Evolutionary conservation across 2,797 vertebrate genomes (phyloP).

Genomic region (Pachyuromys duprasi): DNA sequence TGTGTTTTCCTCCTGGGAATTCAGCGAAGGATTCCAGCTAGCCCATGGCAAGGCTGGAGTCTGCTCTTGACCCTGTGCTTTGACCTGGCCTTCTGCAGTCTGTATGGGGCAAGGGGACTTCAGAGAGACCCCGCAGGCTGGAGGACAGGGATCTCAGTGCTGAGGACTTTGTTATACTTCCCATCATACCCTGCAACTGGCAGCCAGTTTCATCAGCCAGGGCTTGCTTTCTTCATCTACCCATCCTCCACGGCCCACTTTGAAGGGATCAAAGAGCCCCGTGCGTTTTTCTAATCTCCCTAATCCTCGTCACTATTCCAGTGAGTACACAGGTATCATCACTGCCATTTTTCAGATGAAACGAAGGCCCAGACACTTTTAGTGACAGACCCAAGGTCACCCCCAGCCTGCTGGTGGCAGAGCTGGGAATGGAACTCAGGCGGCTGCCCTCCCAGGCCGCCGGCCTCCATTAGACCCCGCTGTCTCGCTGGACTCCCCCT

Average conservation of each 20-base stretch:
- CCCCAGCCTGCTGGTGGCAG: not conserved
- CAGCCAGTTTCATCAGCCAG: constrained; percentile 16
- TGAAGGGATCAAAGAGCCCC: constrained; percentile 78
- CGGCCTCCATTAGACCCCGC: constrained; percentile 75
- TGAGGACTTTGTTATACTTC: constrained; percentile 7
- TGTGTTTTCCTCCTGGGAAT: not conserved
- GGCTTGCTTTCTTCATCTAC: constrained; percentile 25
- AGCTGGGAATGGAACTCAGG: constrained; percentile 53
- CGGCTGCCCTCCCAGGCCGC: constrained; percentile 44
- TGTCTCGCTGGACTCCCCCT: constrained; percentile 65
- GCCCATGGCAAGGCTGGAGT: accelerated
- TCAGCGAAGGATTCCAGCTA: not conserved
- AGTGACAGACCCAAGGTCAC: constrained; percentile 79
- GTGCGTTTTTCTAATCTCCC: constrained; percentile 78
- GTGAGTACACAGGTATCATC: constrained; percentile 71
- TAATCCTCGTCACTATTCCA: constrained; percentile 73
- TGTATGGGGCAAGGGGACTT: not conserved
- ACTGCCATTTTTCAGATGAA: constrained; percentile 74
- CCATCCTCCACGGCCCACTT: constrained; percentile 62
- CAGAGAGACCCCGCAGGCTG: not conserved
- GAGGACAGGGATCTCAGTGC: not conserved
- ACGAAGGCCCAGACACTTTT: constrained; percentile 64
- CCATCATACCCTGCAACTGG: constrained; percentile 66
- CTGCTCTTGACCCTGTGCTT: accelerated
- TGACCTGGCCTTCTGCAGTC: not conserved